Evolutionary conservation across 2,888 invertebrate species (phyloP), one percentile per base, ranked within the genome.

Genomic region (Ectemnius continuus): DNA sequence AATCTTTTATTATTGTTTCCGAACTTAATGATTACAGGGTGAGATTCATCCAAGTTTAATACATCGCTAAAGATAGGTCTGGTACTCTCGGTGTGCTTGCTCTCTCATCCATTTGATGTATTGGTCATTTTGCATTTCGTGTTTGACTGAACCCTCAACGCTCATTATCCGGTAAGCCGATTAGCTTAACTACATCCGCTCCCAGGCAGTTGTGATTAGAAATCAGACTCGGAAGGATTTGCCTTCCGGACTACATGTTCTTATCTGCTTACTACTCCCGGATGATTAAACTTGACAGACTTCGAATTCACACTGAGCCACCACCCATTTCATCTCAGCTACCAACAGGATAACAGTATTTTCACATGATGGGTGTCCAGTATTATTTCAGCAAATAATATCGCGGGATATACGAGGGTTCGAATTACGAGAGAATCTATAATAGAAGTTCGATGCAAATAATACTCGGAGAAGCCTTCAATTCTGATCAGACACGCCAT

Each of bases 131-230:
- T 11, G 57, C 26, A 46, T 46, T 45, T 20, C 48, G 11, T 20
- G 46, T 61, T 18, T 59, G 59, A 16, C 59, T 20, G 36, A 23
- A 16, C 58, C 47, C 47, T 46, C 64, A 26, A 8, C 23, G 60
- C 67, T 74, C 66, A 71, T 74, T 70, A 76, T 71, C 45, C 65
- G 5, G 18, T 74, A 74, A 74, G 65, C 67, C 62, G 67, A 74
- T 76, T 56, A 70, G 26, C 45, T 46, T 70, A 74, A 67, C 70
- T 67, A 70, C 62, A 75, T 60, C 36, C 61, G 58, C 16, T 56
- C 48, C 8, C 18, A 59, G 64, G 48, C 65, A 58, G 28, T 57
- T 59, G 58, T 62, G 75, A 75, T 77, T 75, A 72, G 72, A 77
- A 71, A 75, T 69, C 70, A 63, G 61, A 66, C 46, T 67, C 48